Percentiles rank a stretch among this genome's conserved stretches.
Evolutionary conservation across 2,113 vertebrate genomes (phyloP).

Genomic region (Fregetta grallaria): DNA sequence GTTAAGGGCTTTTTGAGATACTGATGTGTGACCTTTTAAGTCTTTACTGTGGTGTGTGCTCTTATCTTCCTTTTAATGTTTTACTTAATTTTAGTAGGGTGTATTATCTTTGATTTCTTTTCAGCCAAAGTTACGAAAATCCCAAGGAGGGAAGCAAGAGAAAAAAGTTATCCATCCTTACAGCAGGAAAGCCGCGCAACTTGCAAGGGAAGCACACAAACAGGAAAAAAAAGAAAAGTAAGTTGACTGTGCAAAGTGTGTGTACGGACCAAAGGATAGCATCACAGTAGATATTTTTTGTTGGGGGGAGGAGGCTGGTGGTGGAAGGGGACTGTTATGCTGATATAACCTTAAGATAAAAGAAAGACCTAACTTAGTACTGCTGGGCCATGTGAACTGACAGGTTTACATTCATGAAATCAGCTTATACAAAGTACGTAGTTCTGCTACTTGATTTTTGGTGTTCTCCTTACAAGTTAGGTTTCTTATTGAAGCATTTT

Average conservation of each 20-base stretch:
- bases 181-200: constrained; percentile 92
- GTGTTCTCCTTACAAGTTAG: background rate
- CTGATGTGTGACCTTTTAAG: background rate
- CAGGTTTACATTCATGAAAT: background rate
- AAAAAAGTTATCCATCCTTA: constrained; percentile 90
- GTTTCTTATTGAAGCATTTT: background rate
- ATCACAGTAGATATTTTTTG: background rate
- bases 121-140: constrained; percentile 86
- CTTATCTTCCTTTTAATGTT: background rate
- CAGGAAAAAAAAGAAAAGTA: constrained; percentile 87
- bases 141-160: constrained; percentile 75
- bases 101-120: constrained; percentile 29
- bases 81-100: background rate
- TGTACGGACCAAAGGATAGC: background rate
- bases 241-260: constrained; percentile 13
- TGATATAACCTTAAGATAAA: background rate
- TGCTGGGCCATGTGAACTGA: background rate
- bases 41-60: background rate
- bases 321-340: background rate
- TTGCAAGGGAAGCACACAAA: constrained; percentile 82
- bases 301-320: background rate
- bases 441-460: background rate
- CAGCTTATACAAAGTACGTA: background rate
- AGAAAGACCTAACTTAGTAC: background rate
- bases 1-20: background rate